Evolutionary conservation across 2,888 invertebrate species (phyloP).

Genomic region (Protodeltote pygarga): DNA sequence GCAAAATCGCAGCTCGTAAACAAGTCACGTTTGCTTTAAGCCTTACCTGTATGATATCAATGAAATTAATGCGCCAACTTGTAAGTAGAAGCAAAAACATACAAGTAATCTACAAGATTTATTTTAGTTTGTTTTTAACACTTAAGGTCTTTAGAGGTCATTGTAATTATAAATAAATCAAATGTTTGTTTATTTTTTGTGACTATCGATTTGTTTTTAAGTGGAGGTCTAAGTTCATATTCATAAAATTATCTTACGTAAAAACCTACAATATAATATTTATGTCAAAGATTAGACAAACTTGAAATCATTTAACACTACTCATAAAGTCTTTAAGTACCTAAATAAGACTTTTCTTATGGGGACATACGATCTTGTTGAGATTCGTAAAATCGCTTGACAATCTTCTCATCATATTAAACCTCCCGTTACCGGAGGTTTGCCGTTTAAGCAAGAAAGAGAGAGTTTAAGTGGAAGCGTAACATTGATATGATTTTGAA

Average conservation of each 20-base stretch:
- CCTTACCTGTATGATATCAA: conserved; percentile 16
- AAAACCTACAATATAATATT: not conserved
- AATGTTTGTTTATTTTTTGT: conserved; percentile 14
- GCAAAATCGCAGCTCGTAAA: conserved; percentile 11
- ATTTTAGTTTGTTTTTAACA: conserved; percentile 20
- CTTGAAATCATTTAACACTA: too few relatives aligned
- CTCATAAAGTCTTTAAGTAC: too few relatives aligned
- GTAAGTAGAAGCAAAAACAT: conserved; percentile 19
- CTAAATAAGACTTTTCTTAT: too few relatives aligned
- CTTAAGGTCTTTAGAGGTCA: conserved; percentile 39
- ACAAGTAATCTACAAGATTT: conserved; percentile 26
- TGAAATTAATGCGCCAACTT: conserved; percentile 22
- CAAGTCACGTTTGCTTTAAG: conserved; percentile 5
- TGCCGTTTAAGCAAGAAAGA: too few relatives aligned
- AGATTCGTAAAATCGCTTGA: too few relatives aligned
- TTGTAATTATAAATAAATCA: conserved; percentile 35
- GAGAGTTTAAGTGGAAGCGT: too few relatives aligned
- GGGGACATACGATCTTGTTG: too few relatives aligned
- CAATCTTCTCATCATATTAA: too few relatives aligned
- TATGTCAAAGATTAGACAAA: too few relatives aligned
- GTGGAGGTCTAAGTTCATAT: conserved; percentile 11
- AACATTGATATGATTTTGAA: too few relatives aligned
- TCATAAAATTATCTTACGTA: not conserved
- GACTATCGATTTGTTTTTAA: conserved; percentile 9
- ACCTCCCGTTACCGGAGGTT: too few relatives aligned